Conservation (phyloP, 2,797 vertebrate genomes). For the Hoplostethus mediterraneus region DNA sequence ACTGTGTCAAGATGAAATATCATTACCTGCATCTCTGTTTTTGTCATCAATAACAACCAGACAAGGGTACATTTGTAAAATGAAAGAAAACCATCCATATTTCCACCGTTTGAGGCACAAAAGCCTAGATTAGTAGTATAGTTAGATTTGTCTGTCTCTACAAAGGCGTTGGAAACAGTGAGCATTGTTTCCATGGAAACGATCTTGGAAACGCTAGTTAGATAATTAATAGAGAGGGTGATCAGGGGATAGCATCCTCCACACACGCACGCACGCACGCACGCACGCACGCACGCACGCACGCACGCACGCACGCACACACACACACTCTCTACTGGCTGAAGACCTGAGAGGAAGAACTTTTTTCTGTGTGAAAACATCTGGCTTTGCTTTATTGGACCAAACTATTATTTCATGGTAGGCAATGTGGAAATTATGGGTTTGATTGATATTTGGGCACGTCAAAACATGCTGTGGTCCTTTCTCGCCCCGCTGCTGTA, state of each 20-base stretch:
- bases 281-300: neutral
- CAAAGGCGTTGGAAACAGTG: slow-evolving; percentile 25
- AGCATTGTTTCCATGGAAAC: slow-evolving; percentile 70
- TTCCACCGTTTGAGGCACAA: slow-evolving; percentile 33
- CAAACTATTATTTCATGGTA: slow-evolving; percentile 37
- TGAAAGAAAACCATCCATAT: slow-evolving; percentile 21
- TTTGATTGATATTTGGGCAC: slow-evolving; percentile 33
- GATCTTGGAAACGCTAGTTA: slow-evolving; percentile 46
- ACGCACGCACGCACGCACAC: neutral
- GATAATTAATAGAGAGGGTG: slow-evolving; percentile 62
- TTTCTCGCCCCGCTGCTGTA: neutral
- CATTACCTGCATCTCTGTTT: slow-evolving; percentile 1
- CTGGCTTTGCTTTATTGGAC: slow-evolving; percentile 19
- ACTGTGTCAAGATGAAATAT: slow-evolving; percentile 31
- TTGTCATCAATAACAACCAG: slow-evolving; percentile 20
- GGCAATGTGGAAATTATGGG: slow-evolving; percentile 23
- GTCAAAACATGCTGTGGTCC: slow-evolving; percentile 35
- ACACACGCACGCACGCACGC: slow-evolving; percentile 10
- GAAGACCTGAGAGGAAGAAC: slow-evolving; percentile 1
- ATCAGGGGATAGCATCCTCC: slow-evolving; percentile 53
- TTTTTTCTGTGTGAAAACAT: neutral
- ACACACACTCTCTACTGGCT: neutral
- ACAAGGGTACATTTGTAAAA: neutral
- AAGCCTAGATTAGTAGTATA: slow-evolving; percentile 13
- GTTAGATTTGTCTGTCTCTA: slow-evolving; percentile 28